phyloP scores from a whole-genome alignment of 2,113 vertebrate species.

The Rynchops niger region DNA sequence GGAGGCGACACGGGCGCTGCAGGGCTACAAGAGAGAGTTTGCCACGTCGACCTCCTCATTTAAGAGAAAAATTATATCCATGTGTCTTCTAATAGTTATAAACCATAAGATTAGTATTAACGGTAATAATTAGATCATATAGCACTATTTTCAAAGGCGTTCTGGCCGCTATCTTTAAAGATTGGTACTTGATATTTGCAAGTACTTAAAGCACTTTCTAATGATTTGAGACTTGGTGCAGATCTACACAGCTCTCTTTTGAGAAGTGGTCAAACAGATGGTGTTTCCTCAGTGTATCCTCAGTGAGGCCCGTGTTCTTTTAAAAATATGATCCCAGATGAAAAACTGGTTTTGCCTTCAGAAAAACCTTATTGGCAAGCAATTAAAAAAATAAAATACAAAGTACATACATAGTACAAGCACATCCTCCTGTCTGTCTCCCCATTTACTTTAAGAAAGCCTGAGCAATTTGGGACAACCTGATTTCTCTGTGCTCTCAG shows the following conservation, averaged over 20 bases:
- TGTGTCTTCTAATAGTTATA: not conserved
- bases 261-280: not conserved
- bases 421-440: not conserved
- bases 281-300: not conserved
- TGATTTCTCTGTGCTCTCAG: not conserved
- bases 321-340: not conserved
- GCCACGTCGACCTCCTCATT: not conserved
- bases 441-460: not conserved
- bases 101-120: not conserved
- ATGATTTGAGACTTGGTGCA: not conserved
- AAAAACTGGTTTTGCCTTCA: not conserved
- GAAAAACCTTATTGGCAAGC: not conserved
- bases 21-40: not conserved
- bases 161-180: not conserved
- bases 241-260: not conserved
- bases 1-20: accelerated
- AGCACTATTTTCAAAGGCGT: not conserved
- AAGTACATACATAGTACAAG: not conserved
- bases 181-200: not conserved
- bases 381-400: not conserved
- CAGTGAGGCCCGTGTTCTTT: not conserved
- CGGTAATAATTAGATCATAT: not conserved
- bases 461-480: not conserved
- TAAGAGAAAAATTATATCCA: not conserved
- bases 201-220: not conserved